phyloP scores from a whole-genome alignment of 2,113 vertebrate species.

The Bos taurus region ARS-UCD2.0 NC_037339.1:58254501-58255000 shows the following conservation, averaged over 20 bases:
- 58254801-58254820: not conserved
- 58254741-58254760: not conserved
- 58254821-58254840: not conserved
- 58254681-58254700: not conserved
- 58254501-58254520: not conserved
- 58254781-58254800: not conserved
- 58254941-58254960: not conserved
- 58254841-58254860: not conserved
- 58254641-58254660: not conserved
- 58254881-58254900: not conserved
- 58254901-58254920: not conserved
- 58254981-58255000: not conserved
- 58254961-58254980: not conserved
- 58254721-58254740: not conserved
- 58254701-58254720: not conserved
- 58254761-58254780: not conserved
- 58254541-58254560: not conserved
- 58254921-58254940: not conserved
- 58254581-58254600: not conserved
- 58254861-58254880: not conserved
- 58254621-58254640: not conserved
- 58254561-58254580: not conserved
- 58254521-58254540: not conserved
- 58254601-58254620: not conserved
- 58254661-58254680: not conserved